Percentiles rank a stretch among this genome's conserved stretches.
Evolutionary conservation across 2,113 vertebrate genomes (phyloP).

Genomic region (Scatophagus argus): DNA sequence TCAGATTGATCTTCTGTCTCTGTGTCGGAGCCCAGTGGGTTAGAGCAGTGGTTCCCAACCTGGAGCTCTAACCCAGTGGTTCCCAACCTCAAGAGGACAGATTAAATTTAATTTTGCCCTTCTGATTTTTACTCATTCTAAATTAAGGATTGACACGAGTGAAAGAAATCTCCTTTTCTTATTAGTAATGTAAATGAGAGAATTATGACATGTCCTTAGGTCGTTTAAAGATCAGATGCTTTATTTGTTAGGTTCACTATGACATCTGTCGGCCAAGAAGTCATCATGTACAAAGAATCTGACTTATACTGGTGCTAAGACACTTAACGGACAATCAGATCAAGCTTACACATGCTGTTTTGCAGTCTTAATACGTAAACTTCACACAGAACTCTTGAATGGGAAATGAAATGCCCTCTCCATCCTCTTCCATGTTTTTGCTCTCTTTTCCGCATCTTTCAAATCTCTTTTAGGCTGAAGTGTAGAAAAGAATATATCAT

Average conservation of each 20-base stretch:
- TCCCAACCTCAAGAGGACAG: background rate
- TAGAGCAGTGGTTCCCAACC: too few relatives aligned
- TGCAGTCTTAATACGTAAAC: conserved; percentile 7
- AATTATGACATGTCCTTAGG: background rate
- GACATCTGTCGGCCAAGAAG: conserved; percentile 4
- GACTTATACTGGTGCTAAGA: conserved; percentile 2
- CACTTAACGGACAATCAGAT: background rate
- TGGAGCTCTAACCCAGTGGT: too few relatives aligned
- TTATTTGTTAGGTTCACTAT: background rate
- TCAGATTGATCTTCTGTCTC: background rate
- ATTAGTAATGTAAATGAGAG: background rate
- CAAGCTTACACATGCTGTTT: background rate
- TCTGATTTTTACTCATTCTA: background rate
- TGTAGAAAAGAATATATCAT: conserved; percentile 78
- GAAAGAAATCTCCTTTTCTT: background rate
- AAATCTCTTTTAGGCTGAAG: conserved; percentile 67
- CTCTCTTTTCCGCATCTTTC: conserved; percentile 45
- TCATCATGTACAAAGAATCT: conserved; percentile 8
- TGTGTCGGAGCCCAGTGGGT: background rate
- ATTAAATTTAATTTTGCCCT: background rate
- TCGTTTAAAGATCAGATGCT: background rate
- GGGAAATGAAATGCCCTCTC: conserved; percentile 11
- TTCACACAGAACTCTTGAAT: conserved; percentile 9
- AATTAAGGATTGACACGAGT: background rate
- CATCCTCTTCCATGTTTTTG: conserved; percentile 17